Evolutionary conservation across 2,113 vertebrate species (phyloP), one percentile per base, ranked within the genome.

Genomic region (Macheiramphus alcinus): DNA sequence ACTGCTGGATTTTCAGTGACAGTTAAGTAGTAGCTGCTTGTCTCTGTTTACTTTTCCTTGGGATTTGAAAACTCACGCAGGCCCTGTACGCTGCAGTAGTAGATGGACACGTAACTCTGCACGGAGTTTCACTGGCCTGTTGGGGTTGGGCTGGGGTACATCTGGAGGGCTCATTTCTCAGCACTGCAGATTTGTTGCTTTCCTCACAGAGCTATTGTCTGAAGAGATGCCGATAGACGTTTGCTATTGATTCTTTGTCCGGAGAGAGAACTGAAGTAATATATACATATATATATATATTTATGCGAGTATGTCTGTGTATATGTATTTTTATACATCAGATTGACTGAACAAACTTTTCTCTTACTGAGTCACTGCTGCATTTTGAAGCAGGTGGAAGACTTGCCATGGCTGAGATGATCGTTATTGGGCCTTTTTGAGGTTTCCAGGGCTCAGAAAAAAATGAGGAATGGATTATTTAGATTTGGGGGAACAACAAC

Each of bases 101-200:
- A 16, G 62, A 12, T 6, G 40, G 40, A n/a, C 38, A 11, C 3
- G 10, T 5, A 1, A 8, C 58, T 55, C 23, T 53, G 43, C 32
- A 2, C 0, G 1, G 68, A 16, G 15, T 26, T 43, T 43, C 47
- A 6, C 2, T 8, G 1, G 15, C 32, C 34, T 1, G 11, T 7
- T 11, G 23, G 21, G 27, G 3, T 12, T 4, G 29, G 71, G 45
- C 63, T n/a, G 59, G 36, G 50, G 10, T 19, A 7, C 11, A 3
- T 40, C 45, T 18, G 9, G 23, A 34, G 36, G 66, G 40, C 40
- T 91, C 34, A 1, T 31, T 38, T 26, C 47, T 43, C 47, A 23
- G 70, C 40, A 3, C 23, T 15, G 26, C 22, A 18, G 16, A 13
- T 36, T 61, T 48, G 18, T 17, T 48, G 56, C 32, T 55, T 61